Conservation (phyloP, 2,797 vertebrate species). For the Artibeus jamaicensis region DNA sequence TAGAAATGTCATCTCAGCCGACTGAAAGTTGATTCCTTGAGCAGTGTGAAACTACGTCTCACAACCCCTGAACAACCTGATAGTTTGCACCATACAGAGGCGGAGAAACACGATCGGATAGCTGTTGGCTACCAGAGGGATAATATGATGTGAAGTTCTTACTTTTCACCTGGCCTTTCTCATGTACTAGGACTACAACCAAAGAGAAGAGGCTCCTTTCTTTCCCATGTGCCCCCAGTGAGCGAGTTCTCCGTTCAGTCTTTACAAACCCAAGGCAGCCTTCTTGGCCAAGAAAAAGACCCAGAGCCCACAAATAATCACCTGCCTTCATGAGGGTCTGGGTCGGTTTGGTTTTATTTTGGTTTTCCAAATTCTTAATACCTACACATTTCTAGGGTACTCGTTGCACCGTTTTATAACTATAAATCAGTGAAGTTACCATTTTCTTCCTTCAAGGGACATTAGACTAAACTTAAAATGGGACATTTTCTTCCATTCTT, state of each 20-base stretch:
- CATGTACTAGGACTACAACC: neutral
- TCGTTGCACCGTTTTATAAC: neutral
- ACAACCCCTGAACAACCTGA: neutral
- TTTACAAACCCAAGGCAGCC: neutral
- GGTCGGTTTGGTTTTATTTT: neutral
- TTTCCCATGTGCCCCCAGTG: neutral
- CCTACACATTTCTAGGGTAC: neutral
- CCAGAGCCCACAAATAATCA: neutral
- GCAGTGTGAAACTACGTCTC: neutral
- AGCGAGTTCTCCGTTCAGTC: neutral
- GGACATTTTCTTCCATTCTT: neutral
- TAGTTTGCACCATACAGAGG: neutral
- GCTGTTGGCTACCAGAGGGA: neutral
- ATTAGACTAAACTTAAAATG: slow-evolving; percentile 6
- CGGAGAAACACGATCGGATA: neutral
- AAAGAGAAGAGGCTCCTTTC: neutral
- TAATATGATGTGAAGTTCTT: neutral
- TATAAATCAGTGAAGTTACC: neutral
- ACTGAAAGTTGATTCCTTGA: neutral
- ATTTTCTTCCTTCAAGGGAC: neutral
- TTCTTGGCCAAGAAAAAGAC: neutral
- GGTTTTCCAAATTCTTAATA: slow-evolving; percentile 22
- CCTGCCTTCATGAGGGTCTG: neutral
- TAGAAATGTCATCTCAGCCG: neutral
- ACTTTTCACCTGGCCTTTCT: neutral